Evolutionary conservation across 2,797 vertebrate species (phyloP).

Genomic region (Sebastes hubbsi): DNA sequence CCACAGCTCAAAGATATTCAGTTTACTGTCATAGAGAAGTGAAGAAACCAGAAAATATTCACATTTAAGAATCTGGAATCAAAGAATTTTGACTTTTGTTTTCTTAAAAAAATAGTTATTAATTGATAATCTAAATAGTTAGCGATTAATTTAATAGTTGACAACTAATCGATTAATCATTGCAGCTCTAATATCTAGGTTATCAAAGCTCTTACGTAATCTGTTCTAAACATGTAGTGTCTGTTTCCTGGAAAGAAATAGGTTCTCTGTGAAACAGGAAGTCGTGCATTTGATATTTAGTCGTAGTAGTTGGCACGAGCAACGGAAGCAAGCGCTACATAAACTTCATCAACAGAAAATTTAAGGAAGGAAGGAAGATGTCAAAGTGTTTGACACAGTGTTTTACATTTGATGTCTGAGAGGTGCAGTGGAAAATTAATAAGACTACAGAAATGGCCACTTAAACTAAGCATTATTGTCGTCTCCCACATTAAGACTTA

Average conservation of each 20-base stretch:
- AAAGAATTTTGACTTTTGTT: too few relatives aligned
- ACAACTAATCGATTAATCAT: too few relatives aligned
- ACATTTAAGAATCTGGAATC: too few relatives aligned
- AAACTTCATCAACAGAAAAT: neutral
- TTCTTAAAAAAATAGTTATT: too few relatives aligned
- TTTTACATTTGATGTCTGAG: neutral
- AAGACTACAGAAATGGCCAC: too few relatives aligned
- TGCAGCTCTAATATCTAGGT: neutral
- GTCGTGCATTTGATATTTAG: neutral
- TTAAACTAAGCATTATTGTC: too few relatives aligned
- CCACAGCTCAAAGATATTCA: too few relatives aligned
- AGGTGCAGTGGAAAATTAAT: neutral
- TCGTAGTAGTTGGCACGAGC: neutral
- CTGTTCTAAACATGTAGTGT: neutral
- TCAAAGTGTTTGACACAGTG: neutral
- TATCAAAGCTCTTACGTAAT: neutral
- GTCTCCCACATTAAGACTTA: neutral
- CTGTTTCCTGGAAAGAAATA: neutral
- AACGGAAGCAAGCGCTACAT: neutral
- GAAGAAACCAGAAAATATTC: too few relatives aligned
- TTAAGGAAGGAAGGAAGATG: neutral
- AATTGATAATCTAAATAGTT: too few relatives aligned
- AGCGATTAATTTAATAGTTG: too few relatives aligned
- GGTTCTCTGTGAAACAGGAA: neutral
- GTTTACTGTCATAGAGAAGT: too few relatives aligned